phyloP scores from a whole-genome alignment of 30 jellyfish, hydroid and myxozoan species.

The Clytia hemisphaerica region DNA sequence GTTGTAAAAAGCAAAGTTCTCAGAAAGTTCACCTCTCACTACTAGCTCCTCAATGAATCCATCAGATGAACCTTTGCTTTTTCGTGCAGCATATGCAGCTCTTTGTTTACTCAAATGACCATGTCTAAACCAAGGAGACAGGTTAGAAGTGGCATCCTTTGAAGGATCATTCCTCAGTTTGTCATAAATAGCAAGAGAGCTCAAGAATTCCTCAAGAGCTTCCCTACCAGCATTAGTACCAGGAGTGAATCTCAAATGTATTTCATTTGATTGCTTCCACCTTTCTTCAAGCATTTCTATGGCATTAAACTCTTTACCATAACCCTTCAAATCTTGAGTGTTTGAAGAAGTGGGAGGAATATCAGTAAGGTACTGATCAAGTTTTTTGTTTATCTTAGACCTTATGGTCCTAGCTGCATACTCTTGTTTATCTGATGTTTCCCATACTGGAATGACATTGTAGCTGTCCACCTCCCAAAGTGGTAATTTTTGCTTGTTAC shows the following conservation, averaged over 20 bases:
- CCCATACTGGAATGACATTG: slow-evolving; percentile 86
- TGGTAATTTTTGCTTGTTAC: background rate
- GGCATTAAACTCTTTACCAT: background rate
- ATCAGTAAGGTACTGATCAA: slow-evolving; percentile 54
- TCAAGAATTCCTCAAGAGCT: slow-evolving; percentile 47
- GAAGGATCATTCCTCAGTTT: slow-evolving; percentile 70
- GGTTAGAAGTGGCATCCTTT: slow-evolving; percentile 35
- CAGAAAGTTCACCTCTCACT: slow-evolving; percentile 65
- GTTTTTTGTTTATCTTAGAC: slow-evolving; percentile 55
- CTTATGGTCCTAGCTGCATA: slow-evolving; percentile 90
- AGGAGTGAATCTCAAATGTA: slow-evolving; percentile 9
- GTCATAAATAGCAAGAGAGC: slow-evolving; percentile 24
- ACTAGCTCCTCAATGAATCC: slow-evolving; percentile 66
- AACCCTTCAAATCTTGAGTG: background rate
- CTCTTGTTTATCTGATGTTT: slow-evolving; percentile 65
- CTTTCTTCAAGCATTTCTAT: background rate
- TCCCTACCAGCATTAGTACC: slow-evolving; percentile 49
- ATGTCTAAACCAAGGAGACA: slow-evolving; percentile 79
- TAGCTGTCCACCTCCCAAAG: slow-evolving; percentile 77
- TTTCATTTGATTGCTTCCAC: background rate
- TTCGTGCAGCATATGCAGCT: slow-evolving; percentile 48
- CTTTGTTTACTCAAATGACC: slow-evolving; percentile 78
- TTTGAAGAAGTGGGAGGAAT: slow-evolving; percentile 37
- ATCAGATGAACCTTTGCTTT: slow-evolving; percentile 46
- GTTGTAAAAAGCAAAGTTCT: slow-evolving; percentile 59